Percentiles rank a stretch among this genome's conserved stretches.
These are phyloP conservation scores for Plusia festucae DNA, from an alignment of 2,888 invertebrate species.

Conservation along the genomic window DNA sequence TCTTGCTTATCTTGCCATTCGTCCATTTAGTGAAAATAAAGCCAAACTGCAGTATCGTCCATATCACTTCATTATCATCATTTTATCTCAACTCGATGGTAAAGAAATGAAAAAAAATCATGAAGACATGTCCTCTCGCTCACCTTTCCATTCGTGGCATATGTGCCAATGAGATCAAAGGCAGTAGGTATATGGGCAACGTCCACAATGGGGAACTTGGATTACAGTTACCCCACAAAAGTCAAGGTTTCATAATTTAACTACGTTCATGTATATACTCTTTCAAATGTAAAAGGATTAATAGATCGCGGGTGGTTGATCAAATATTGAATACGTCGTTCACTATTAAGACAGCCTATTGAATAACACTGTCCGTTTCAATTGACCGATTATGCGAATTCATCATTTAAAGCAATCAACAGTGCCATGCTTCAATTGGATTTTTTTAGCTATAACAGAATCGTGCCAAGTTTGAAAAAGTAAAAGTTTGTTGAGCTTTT, in stretches of 20 bases:
- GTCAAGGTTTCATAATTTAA: conserved; percentile 73
- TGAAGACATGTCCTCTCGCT: conserved; percentile 52
- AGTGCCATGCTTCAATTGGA: conserved; percentile 23
- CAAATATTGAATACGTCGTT: conserved; percentile 26
- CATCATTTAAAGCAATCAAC: conserved; percentile 43
- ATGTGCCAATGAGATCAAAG: conserved; percentile 72
- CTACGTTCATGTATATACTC: conserved; percentile 53
- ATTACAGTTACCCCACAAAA: conserved; percentile 78
- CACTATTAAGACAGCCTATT: conserved; percentile 37
- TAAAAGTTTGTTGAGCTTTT: conserved; percentile 42
- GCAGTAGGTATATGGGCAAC: conserved; percentile 62
- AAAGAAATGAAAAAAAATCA: conserved; percentile 34
- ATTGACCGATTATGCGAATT: conserved; percentile 48
- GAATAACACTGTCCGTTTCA: conserved; percentile 31
- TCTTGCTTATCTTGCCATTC: no score
- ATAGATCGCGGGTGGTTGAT: conserved; percentile 23
- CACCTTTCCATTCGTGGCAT: conserved; percentile 66
- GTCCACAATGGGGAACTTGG: conserved; percentile 76
- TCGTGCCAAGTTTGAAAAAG: conserved; percentile 44
- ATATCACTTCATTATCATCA: no score
- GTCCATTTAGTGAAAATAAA: no score
- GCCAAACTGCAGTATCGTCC: no score
- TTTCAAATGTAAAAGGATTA: conserved; percentile 27
- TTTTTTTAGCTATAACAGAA: conserved; percentile 32
- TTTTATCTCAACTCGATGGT: no score